phyloP scores from a whole-genome alignment of 2,888 invertebrate species.

The Polymixis lichenea region DNA sequence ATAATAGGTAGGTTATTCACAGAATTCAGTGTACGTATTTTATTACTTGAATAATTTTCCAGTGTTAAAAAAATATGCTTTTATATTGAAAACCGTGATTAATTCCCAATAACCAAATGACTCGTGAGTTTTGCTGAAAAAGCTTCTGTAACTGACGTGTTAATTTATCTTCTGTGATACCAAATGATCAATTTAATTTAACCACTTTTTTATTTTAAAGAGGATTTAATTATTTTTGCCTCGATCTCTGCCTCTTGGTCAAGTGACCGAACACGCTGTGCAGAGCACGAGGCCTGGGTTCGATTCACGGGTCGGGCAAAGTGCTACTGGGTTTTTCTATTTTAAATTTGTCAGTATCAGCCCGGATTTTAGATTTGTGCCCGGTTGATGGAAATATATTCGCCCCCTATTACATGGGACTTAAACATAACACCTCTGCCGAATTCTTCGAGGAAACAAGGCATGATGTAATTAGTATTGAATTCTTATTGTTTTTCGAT shows the following conservation, averaged over 20 bases:
- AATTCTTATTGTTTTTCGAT: not conserved
- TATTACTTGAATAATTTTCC: not conserved
- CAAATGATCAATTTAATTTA: not conserved
- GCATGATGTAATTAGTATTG: not conserved
- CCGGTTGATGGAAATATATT: no score
- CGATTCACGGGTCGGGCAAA: no score
- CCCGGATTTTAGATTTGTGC: no score
- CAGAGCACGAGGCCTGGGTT: no score
- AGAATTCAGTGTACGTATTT: not conserved
- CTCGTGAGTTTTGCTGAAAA: constrained; percentile 38
- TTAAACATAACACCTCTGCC: no score
- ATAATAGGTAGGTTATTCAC: no score
- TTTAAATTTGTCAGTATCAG: no score
- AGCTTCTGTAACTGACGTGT: constrained; percentile 35
- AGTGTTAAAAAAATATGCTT: not conserved
- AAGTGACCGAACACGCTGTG: no score
- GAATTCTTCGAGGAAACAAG: no score
- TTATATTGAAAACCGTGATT: not conserved
- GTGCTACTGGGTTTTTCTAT: no score
- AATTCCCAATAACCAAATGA: constrained; percentile 47
- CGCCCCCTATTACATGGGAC: no score
- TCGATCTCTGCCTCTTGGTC: no score
- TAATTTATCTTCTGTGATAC: constrained; percentile 43
- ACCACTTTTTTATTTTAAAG: not conserved
- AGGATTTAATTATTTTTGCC: not conserved